These are phyloP conservation scores for Styela plicata DNA, from an alignment of 23 tunicate genomes.

Conservation along the genomic window DNA sequence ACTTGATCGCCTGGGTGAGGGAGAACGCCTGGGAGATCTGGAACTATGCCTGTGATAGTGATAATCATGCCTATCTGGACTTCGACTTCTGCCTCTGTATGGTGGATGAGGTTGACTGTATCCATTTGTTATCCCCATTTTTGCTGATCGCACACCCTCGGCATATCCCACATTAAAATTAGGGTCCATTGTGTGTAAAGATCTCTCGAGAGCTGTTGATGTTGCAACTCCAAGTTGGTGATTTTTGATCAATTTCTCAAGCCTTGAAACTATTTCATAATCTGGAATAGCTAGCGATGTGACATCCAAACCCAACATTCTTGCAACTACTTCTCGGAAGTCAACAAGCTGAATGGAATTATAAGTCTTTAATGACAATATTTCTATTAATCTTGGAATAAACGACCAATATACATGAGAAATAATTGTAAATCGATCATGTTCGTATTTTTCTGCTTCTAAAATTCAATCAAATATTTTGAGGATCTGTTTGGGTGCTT, in stretches of 20 bases:
- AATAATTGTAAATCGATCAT: too few species aligned
- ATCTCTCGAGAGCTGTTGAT: conserved; percentile 48
- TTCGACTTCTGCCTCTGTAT: conserved; percentile 33
- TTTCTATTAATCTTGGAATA: too few species aligned
- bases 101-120: conserved; percentile 34
- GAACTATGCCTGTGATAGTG: conserved; percentile 54
- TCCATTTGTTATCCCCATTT: conserved; percentile 18
- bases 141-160: conserved; percentile 7
- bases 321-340: conserved; percentile 95
- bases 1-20: conserved; percentile 19
- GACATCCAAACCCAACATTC: conserved; percentile 92
- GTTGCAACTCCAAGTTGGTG: conserved; percentile 88
- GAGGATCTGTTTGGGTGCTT: too few species aligned
- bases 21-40: conserved; percentile 41
- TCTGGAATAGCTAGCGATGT: conserved; percentile 87
- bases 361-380: too few species aligned
- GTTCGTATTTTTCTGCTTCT: too few species aligned
- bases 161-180: conserved; percentile 58
- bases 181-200: conserved; percentile 61
- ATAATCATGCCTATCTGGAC: conserved; percentile 40
- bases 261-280: conserved; percentile 75
- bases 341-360: conserved; percentile 91
- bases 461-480: too few species aligned
- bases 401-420: too few species aligned
- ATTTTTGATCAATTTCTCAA: conserved; percentile 79